Base-by-base conservation (phyloP, 2,113 vertebrate species). In the Motacilla tschutschensis region DNA sequence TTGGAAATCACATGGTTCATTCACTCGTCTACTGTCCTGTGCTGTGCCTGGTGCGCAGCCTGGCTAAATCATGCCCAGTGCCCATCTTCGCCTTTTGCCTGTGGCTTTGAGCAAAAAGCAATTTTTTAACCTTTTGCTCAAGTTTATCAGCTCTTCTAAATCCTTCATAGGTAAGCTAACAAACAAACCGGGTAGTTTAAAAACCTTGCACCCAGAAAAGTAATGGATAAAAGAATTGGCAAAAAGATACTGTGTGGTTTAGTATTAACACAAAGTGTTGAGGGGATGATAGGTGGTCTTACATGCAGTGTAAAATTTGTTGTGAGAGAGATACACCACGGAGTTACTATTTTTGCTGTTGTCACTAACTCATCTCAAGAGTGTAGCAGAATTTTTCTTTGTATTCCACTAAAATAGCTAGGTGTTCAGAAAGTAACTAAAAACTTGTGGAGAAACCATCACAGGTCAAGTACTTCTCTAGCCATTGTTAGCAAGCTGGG, bases 141-240 rank as follows among this genome's bases (percentile, higher is more conserved):
- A 71, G 41, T 59, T 72, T 36, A 26, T 87, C 48, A 74, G 22
- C 18, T 81, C 48, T 87, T 86, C 48, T 50, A 84, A 91, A 24
- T 87, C 28, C 44, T 57, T 35, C 51, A 47, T 48, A 66, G 44
- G 48, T 73, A 59, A 92, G 48, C 47, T 54, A 57, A 74, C 31
- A 93, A 87, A 59, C 33, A 69, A 63, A 88, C 58, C 28, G n/a
- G 48, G 33, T 41, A 60, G 19, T 83, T 91, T 91, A 59, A 77
- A 47, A 90, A 33, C 66, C 67, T 95, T 64, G 53, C 36, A 26
- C 22, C 10, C 28, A 65, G 14, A 79, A 24, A 67, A 50, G 18
- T 65, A 79, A 46, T 36, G 44, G 41, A 21, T 20, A 44, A 33
- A 89, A 90, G 64, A 80, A 40, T 43, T 89, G 59, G 74, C 81